Conservation (phyloP, 2,113 vertebrate species). For the Excalfactoria chinensis region DNA sequence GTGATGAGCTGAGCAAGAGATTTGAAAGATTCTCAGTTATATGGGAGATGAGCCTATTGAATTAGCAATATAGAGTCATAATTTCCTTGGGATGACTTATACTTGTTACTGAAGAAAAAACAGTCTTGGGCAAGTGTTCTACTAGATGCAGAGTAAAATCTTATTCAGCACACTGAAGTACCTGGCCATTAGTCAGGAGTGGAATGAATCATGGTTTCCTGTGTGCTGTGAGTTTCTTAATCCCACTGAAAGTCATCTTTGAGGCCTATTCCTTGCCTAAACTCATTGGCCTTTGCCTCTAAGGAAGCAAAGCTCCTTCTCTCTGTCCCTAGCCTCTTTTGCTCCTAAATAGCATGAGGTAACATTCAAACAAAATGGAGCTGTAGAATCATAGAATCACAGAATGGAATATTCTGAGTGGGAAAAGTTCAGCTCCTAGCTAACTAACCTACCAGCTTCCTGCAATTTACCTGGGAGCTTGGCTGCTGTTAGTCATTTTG, state of each 20-base stretch:
- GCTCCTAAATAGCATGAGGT: neutral
- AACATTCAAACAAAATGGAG: neutral
- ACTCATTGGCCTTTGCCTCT: neutral
- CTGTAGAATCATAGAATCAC: neutral
- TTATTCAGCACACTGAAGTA: neutral
- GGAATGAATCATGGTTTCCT: neutral
- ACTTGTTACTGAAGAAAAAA: neutral
- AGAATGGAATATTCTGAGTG: neutral
- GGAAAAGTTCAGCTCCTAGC: neutral
- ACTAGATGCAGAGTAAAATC: neutral
- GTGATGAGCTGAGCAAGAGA: neutral
- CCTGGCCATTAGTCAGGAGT: neutral
- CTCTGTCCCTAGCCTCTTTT: neutral
- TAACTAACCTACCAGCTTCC: neutral
- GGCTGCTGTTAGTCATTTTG: neutral
- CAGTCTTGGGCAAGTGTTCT: neutral
- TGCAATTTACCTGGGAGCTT: neutral
- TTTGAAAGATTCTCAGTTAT: neutral
- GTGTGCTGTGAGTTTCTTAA: neutral
- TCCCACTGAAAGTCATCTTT: neutral
- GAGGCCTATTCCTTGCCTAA: neutral
- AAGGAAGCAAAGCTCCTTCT: neutral
- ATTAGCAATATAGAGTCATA: neutral
- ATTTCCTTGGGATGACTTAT: neutral
- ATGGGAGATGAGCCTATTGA: neutral